Evolutionary conservation across 2,797 vertebrate species (phyloP), one percentile per base, ranked within the genome.

Genomic region (Poeciliopsis gracilis): DNA sequence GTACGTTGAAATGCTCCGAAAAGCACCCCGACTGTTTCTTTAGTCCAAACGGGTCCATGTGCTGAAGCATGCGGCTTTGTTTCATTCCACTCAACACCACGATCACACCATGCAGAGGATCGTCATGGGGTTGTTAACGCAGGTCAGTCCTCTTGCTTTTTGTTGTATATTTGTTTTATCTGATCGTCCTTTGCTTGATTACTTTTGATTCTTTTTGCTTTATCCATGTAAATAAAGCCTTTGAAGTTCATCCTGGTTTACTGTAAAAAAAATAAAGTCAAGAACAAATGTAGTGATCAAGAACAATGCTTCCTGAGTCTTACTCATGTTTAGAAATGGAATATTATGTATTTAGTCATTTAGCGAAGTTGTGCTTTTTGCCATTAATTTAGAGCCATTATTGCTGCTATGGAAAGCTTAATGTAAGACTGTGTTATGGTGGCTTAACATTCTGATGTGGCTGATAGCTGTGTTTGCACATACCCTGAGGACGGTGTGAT

Each of bases 201-300:
- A 20, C 82, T 28, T 59, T 41, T 67, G 86, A 79, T 77, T 57
- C 25, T 36, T 75, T 46, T 36, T 33, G n/a, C 6, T 63, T 77
- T 38, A 63, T 73, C 47, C 57, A 25, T 88, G 77, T 82, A 83
- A 72, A 71, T 51, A 72, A 82, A 82, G 18, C 18, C 30, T 78
- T 79, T 75, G 38, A 83, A 67, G 63, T 85, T 61, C 80, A 80
- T 70, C 36, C 79, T 88, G 57, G 84, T 82, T 87, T 80, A 85
- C 83, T 77, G 82, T 84, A 67, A 46, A 53, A 80, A 59, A 80
- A 66, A 76, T 69, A 2, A 88, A 87, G 81, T 79, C 36, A 43
- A 43, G 61, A 36, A 9, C 59, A 63, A 36, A 18, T 63, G 15
- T 67, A 23, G 63, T 41, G 36, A 67, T 67, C 9, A 67, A 67